Evolutionary conservation across 2,888 invertebrate species (phyloP), one percentile per base, ranked within the genome.

Genomic region (Coecobrya sp.): DNA sequence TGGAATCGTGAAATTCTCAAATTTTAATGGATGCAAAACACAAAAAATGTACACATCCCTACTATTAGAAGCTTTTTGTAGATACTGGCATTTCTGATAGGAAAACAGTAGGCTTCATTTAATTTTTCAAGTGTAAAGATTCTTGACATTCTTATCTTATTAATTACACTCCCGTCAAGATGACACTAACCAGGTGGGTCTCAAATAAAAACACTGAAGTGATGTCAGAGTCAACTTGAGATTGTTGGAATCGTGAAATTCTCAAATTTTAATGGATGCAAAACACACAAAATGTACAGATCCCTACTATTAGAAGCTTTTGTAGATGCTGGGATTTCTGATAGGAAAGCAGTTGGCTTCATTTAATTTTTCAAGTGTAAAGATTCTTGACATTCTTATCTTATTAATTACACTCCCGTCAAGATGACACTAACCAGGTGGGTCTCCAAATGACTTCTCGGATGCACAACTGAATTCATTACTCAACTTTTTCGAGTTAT

Each of bases 361-460:
- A 79, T 79, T 73, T 27, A 79, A n/a, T 68, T 68, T 42, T 73
- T 79, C 79, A 25, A 79, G 79, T 25, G 49, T 13, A 22, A n/a
- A 79, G 79, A 79, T 79, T 79, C 79, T 79, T 79, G 79, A 79
- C 79, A 79, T 79, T 79, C 79, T 52, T 79, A 52, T 79, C 49
- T 79, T 79, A 79, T 79, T 79, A 79, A 79, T 79, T 79, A 79
- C 79, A 79, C 30, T 55, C 81, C 36, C 82, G 76, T 30, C 87
- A 87, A 87, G 36, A 76, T 87, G 86, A 86, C 86, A 76, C 42
- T 68, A 76, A 52, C 76, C 87, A 87, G 87, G 87, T 87, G 87
- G 79, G 49, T 62, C 59, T 49, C 16, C n/a, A n/a, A 25, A 79
- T 52, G 27, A 25, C 27, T 76, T 79, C 25, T 79, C 22, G 52